A percentile compares a stretch with the other conserved stretches of the same genome.
These are phyloP conservation scores for Acanthococcus lagerstroemiae DNA, from an alignment of 2,888 invertebrate genomes.

Conservation along the genomic window DNA sequence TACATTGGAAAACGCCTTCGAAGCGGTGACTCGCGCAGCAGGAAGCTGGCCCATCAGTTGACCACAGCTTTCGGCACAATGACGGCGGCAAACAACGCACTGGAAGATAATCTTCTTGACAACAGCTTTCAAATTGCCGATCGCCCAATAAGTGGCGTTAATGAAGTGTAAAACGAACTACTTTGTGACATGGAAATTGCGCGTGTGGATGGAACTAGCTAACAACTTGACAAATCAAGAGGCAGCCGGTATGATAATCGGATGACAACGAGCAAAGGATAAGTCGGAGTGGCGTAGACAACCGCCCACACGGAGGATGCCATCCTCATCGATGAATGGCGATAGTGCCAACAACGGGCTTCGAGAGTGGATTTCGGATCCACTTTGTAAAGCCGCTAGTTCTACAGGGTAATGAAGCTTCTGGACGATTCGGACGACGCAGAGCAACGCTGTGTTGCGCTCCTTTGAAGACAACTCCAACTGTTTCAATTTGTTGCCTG, in stretches of 20 bases:
- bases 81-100: background rate
- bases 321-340: background rate
- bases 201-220: background rate
- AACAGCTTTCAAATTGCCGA: background rate
- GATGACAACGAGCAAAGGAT: background rate
- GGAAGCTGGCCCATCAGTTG: conserved; percentile 15
- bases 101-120: background rate
- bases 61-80: background rate
- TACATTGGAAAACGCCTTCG: background rate
- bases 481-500: no score
- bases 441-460: no score
- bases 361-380: no score
- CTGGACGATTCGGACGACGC: no score
- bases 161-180: background rate
- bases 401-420: no score
- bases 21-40: background rate
- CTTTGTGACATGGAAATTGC: background rate
- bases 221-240: background rate
- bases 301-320: background rate
- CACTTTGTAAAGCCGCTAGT: no score
- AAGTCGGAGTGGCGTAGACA: background rate
- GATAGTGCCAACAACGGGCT: background rate
- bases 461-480: no score
- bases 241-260: background rate
- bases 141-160: conserved; percentile 1